Base-by-base conservation (phyloP, 64 coral and sea anemone species). In the Hydrozoanthus tunicans region DNA sequence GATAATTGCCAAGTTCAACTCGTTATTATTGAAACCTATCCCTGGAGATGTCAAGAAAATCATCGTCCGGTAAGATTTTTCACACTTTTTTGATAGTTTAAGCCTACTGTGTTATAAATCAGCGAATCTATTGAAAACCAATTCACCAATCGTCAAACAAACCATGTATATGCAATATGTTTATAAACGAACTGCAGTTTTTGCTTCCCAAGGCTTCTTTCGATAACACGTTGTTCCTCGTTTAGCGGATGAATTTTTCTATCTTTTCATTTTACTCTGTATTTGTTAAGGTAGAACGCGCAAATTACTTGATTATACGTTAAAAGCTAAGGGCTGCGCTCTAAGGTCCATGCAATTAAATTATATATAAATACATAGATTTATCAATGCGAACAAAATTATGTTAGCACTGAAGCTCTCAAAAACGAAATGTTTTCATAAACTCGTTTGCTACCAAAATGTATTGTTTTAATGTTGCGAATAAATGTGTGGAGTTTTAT, bases 21-120 rank as follows among this genome's bases (percentile, higher is more conserved):
- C 81, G 81, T 83, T 83, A 62, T 83, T 62, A 83, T 83, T 62
- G 81, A 83, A 68, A 83, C 81, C 81, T 83, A 67, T 83, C 24
- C 81, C 62, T 24, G 62, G 81, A 83, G 51, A 83, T 83, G 81
- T 83, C 81, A 66, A 68, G 81, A 68, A 83, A 83, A n/a, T 83
- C 81, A 53, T 83, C 81, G 43, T 83, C 81, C 7, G 62, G 81
- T 83, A 83, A 83, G 81, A n/a, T n/a, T 83, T 4, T 64, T 83
- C 80, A 60, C 15, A 13, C 27, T 15, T 66, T 53, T 20, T 12
- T 83, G 43, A 51, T 53, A 66, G 64, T 4, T 66, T 66, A 13
- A 17, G 12, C 64, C 17, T 11, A 66, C 4, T 11, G 12, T 66
- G 64, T 13, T 66, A 17, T 66, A 17, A 11, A 66, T 66, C 12